phyloP scores from a whole-genome alignment of 2,113 vertebrate genomes.

The Leptosomus discolor region DNA sequence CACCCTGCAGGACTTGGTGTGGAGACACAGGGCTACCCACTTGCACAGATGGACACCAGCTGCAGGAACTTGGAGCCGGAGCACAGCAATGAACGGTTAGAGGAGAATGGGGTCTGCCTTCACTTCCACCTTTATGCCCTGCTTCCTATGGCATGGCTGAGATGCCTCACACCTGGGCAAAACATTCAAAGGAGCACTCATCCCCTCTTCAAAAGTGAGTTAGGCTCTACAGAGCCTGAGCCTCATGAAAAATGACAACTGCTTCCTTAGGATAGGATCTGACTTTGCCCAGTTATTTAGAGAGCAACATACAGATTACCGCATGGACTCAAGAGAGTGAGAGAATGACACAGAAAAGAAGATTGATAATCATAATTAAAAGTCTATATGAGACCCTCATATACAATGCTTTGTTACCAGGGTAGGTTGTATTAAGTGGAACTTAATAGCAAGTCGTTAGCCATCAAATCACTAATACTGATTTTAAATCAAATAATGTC shows the following conservation, averaged over 20 bases:
- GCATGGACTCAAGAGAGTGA: not conserved
- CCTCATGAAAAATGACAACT: not conserved
- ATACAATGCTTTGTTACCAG: not conserved
- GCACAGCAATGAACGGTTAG: not conserved
- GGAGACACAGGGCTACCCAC: fast-evolving
- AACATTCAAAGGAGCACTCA: not conserved
- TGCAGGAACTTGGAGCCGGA: not conserved
- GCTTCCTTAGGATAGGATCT: not conserved
- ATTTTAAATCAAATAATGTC: constrained; percentile 46
- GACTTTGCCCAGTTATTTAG: not conserved
- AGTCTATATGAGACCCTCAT: not conserved
- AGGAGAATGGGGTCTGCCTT: not conserved
- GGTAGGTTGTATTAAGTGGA: not conserved
- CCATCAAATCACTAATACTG: constrained; percentile 15
- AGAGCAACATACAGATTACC: not conserved
- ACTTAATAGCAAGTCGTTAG: constrained; percentile 45
- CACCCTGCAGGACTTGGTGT: fast-evolving
- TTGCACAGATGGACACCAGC: no score
- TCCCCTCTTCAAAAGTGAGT: not conserved
- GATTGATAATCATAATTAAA: constrained; percentile 52
- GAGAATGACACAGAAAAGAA: not conserved
- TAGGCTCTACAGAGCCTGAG: not conserved
- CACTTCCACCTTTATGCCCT: not conserved
- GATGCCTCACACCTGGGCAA: not conserved
- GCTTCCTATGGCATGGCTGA: not conserved